Percentiles rank a stretch among this genome's conserved stretches.
These are phyloP conservation scores for Drosophila putrida DNA, from an alignment of 2,888 invertebrate species.

Conservation along the genomic window DNA sequence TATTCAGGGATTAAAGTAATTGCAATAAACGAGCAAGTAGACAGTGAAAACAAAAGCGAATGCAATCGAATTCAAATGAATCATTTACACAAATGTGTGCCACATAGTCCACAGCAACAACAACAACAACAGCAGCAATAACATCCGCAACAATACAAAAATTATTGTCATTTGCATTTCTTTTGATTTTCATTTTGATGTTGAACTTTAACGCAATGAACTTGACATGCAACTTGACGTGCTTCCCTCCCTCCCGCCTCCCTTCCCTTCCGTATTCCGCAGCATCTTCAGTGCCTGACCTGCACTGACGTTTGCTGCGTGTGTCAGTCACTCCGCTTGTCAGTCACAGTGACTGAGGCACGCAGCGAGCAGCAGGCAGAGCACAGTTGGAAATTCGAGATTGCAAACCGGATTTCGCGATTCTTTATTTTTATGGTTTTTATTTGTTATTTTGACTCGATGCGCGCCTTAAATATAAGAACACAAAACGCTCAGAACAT, in stretches of 20 bases:
- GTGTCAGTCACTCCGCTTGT: conserved; percentile 62
- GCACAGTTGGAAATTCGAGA: conserved; percentile 60
- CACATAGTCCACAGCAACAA: conserved; percentile 38
- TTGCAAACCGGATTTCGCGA: conserved; percentile 71
- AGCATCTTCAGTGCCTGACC: conserved; percentile 52
- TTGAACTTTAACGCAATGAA: conserved; percentile 51
- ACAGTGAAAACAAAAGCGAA: conserved; percentile 38
- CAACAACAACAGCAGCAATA: too few relatives aligned
- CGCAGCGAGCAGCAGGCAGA: conserved; percentile 18
- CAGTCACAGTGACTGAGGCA: conserved; percentile 48
- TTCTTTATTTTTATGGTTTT: conserved; percentile 17
- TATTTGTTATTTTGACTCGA: conserved; percentile 35
- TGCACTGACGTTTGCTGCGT: conserved; percentile 53
- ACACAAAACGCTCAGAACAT: conserved; percentile 67
- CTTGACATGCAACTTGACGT: conserved; percentile 53
- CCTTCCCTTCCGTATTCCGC: conserved; percentile 16
- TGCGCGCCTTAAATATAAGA: conserved; percentile 75
- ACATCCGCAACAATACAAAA: background rate
- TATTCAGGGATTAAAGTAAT: conserved; percentile 51
- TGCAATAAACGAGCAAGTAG: conserved; percentile 28
- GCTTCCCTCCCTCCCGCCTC: conserved; percentile 5
- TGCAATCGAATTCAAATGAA: conserved; percentile 47
- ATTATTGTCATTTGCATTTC: conserved; percentile 53
- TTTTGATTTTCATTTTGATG: conserved; percentile 35
- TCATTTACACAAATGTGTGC: conserved; percentile 55